Evolutionary conservation across 2,113 vertebrate species (phyloP).

Genomic region (Vombatus ursinus): DNA sequence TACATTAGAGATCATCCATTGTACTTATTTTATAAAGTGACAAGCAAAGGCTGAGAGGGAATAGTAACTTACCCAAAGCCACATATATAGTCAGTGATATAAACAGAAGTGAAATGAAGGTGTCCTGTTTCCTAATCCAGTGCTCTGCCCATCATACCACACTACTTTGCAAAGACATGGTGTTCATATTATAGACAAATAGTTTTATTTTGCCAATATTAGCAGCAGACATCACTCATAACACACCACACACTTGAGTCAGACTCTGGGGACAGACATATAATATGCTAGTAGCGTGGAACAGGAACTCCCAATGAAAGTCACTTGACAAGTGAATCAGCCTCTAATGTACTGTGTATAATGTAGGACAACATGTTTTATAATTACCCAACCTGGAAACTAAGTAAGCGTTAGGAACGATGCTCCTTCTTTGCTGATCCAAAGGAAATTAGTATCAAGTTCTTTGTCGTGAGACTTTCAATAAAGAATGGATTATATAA

Average conservation of each 20-base stretch:
- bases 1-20: neutral
- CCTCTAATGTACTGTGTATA: conserved; percentile 51
- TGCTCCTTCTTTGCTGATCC: conserved; percentile 53
- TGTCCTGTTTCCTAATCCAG: neutral
- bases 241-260: conserved; percentile 46
- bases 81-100: neutral
- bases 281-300: conserved; percentile 65
- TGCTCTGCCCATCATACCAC: neutral
- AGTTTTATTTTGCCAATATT: conserved; percentile 58
- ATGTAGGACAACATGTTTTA: conserved; percentile 46
- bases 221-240: conserved; percentile 60
- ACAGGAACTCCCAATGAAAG: conserved; percentile 72
- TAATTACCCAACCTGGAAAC: conserved; percentile 72
- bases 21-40: neutral
- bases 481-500: conserved; percentile 75
- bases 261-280: conserved; percentile 44
- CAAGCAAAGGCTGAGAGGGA: neutral
- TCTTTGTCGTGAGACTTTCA: conserved; percentile 69
- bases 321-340: conserved; percentile 56
- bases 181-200: conserved; percentile 40
- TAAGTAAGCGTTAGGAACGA: conserved; percentile 21
- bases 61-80: neutral
- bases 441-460: conserved; percentile 71
- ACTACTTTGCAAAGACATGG: neutral
- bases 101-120: neutral